Base-by-base conservation (phyloP, 2,113 vertebrate genomes). In the Ploceus nigricollis region DNA sequence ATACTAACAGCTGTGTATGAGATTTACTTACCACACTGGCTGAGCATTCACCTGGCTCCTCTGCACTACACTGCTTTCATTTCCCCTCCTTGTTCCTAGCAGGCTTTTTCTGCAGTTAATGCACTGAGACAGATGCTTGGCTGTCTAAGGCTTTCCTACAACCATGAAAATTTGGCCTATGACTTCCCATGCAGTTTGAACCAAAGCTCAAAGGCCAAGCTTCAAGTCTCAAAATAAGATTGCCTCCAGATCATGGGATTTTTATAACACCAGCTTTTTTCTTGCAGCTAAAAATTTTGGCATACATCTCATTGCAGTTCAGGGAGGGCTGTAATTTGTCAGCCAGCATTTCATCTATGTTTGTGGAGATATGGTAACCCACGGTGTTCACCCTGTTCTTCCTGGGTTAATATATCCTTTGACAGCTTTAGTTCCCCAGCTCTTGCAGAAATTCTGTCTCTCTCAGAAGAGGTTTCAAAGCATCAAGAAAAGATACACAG, bases 11-110 rank as follows among this genome's bases (percentile, higher is more conserved):
- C 42, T 83, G 50, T 65, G 21, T 65, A 5, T 33, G 65, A 92
- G 66, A 93, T 90, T 93, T 73, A 93, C 50, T 76, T 69, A 50
- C 15, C 31, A 69, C 37, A 57, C 18, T 57, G 17, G 47, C n/a
- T 1, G 3, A 87, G 37, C 61, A 90, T 69, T 80, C 45, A 90
- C 22, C 40, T 57, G 35, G 39, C 17, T 91, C 18, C 40, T 90
- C 37, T 72, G 51, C 51, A 72, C 27, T 54, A 9, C 25, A 39
- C 12, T 75, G 45, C 37, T 65, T 90, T 91, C 11, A 75, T 84
- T 94, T 84, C 16, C n/a, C 19, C 14, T 73, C 28, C 24, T 57
- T 53, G 21, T 11, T 93, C 25, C 63, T 51, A 80, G 58, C 22
- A 72, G 25, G 3, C 9, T 72, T 60, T 61, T 85, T 60, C 61